These are phyloP conservation scores for Coregonus clupeaformis DNA, from an alignment of 2,113 vertebrate species.

Conservation along the genomic window DNA sequence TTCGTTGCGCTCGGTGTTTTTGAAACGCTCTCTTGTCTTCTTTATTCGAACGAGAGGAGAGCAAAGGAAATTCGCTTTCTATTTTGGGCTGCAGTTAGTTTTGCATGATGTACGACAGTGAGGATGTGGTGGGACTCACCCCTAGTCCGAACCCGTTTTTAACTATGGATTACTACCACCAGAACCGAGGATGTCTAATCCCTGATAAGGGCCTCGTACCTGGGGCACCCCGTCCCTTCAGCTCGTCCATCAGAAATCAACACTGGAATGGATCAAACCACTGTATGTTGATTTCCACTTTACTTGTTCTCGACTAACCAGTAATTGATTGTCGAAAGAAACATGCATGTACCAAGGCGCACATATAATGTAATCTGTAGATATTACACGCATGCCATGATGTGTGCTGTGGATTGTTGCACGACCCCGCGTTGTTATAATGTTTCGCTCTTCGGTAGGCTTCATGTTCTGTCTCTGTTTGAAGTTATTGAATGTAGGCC, in stretches of 20 bases:
- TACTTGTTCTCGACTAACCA: neutral
- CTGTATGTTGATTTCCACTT: slow-evolving; percentile 72
- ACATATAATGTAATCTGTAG: too few species aligned
- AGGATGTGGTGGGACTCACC: slow-evolving; percentile 77
- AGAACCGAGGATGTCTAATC: slow-evolving; percentile 75
- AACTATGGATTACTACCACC: slow-evolving; percentile 81
- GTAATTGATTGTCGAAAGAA: neutral
- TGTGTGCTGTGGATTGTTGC: too few species aligned
- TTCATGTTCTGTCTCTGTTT: too few species aligned
- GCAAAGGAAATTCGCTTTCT: neutral
- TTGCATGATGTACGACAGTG: slow-evolving; percentile 78
- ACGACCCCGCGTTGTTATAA: too few species aligned
- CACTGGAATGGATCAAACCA: slow-evolving; percentile 81
- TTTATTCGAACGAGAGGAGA: neutral
- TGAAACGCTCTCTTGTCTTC: too few species aligned
- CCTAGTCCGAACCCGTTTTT: slow-evolving; percentile 72
- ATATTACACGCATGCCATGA: too few species aligned
- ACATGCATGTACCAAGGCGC: too few species aligned
- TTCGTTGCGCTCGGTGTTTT: too few species aligned
- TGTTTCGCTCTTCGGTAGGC: too few species aligned
- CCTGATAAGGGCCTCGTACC: slow-evolving; percentile 71
- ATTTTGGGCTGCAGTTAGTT: neutral
- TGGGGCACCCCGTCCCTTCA: slow-evolving; percentile 67
- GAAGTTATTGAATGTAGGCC: too few species aligned
- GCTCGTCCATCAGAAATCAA: slow-evolving; percentile 61